Conservation (phyloP, 2,113 vertebrate genomes). For the Labeo catla region DNA sequence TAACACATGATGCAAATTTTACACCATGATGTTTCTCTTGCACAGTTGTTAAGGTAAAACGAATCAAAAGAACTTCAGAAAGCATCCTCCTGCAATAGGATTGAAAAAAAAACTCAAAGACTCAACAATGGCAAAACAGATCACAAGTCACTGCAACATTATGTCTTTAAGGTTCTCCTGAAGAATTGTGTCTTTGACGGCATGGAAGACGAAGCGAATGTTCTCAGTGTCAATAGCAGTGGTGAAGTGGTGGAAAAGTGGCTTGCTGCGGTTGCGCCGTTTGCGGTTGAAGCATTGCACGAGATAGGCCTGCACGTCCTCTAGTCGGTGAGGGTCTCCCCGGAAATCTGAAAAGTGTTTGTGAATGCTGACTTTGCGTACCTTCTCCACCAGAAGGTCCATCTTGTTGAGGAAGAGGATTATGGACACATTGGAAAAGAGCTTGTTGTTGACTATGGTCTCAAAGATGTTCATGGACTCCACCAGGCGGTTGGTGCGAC, state of each 20-base stretch:
- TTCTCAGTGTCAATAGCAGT: conserved; percentile 97
- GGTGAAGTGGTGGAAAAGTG: conserved; percentile 97
- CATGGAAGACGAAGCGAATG: conserved; percentile 96
- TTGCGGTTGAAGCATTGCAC: conserved; percentile 93
- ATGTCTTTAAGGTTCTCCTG: conserved; percentile 98
- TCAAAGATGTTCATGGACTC: conserved; percentile 99
- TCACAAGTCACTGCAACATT: conserved; percentile 89
- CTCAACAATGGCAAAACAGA: conserved; percentile 23
- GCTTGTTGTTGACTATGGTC: conserved; percentile 98
- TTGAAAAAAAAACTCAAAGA: not conserved
- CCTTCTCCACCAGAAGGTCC: conserved; percentile 94
- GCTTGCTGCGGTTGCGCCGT: conserved; percentile 89
- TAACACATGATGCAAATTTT: not conserved
- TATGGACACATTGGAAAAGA: conserved; percentile 95
- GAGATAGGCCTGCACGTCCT: conserved; percentile 91
- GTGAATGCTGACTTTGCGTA: conserved; percentile 87
- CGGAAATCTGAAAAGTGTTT: conserved; percentile 94
- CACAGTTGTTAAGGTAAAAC: not conserved
- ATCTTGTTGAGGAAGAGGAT: conserved; percentile 99
- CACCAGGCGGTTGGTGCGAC: conserved; percentile 91
- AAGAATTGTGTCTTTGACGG: conserved; percentile 97
- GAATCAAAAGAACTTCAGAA: not conserved
- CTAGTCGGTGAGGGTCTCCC: conserved; percentile 86
- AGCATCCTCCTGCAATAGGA: no score
- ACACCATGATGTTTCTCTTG: not conserved